These are phyloP conservation scores for Montipora foliosa DNA, from an alignment of 64 coral and sea anemone species.

Conservation along the genomic window DNA sequence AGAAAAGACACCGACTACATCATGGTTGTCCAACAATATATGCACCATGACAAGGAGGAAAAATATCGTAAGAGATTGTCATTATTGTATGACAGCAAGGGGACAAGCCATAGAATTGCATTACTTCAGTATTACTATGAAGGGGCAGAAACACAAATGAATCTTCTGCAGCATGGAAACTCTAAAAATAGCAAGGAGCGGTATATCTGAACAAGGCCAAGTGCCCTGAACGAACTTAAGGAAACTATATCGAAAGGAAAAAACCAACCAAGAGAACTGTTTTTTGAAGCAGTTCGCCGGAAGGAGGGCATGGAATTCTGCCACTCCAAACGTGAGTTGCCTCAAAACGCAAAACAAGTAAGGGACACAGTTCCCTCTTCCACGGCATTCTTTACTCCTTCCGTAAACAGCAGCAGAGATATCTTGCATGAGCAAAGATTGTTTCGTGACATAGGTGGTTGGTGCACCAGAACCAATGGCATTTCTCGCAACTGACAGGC, in stretches of 20 bases:
- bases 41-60: conserved; percentile 35
- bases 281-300: conserved; percentile 33
- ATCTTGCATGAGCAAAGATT: conserved; percentile 54
- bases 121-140: conserved; percentile 56
- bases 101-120: conserved; percentile 21
- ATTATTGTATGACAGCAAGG: conserved; percentile 17
- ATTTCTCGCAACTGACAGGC: conserved; percentile 38
- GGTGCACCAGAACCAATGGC: conserved; percentile 61
- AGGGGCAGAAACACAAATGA: conserved; percentile 16
- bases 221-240: conserved; percentile 26
- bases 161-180: conserved; percentile 47
- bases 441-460: conserved; percentile 56
- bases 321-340: conserved; percentile 9
- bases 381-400: conserved; percentile 20
- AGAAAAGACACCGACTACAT: conserved; percentile 43
- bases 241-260: background rate
- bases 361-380: conserved; percentile 10
- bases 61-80: conserved; percentile 45
- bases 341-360: conserved; percentile 39
- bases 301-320: conserved; percentile 36
- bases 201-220: conserved; percentile 33
- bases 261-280: conserved; percentile 26
- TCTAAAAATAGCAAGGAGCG: conserved; percentile 48
- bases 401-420: conserved; percentile 2
- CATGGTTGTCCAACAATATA: conserved; percentile 33